phyloP scores from a whole-genome alignment of 2,797 vertebrate species.

The Propithecus perrieri region DNA sequence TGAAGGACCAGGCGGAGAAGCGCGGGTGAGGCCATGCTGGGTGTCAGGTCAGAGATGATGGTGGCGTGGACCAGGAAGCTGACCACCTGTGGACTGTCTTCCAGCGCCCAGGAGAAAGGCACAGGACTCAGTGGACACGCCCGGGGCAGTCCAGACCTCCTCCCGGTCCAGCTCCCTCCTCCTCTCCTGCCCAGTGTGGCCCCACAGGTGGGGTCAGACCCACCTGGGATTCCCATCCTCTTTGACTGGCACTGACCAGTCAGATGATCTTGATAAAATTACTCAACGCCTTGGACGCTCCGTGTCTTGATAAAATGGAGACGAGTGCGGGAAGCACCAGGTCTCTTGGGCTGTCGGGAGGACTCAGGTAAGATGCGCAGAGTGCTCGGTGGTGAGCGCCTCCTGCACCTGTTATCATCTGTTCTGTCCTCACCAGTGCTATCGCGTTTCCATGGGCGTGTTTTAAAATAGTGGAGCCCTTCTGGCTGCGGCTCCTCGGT shows the following conservation, averaged over 20 bases:
- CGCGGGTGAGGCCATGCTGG: background rate
- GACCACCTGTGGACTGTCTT: background rate
- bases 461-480: background rate
- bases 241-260: background rate
- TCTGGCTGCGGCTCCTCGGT: background rate
- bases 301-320: background rate
- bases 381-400: rapidly evolving
- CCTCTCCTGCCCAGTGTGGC: rapidly evolving
- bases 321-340: background rate
- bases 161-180: background rate
- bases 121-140: background rate
- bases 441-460: background rate
- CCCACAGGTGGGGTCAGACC: background rate
- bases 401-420: background rate
- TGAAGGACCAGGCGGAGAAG: background rate
- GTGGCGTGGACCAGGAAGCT: background rate
- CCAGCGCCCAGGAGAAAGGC: background rate
- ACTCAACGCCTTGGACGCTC: background rate
- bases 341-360: background rate
- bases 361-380: background rate
- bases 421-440: background rate
- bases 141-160: background rate
- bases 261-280: background rate
- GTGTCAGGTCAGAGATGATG: background rate
- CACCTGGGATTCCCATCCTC: background rate